A percentile compares a stretch with the other conserved stretches of the same genome.
Evolutionary conservation across 2,888 invertebrate species (phyloP).

Genomic region (Cactoblastis cactorum): DNA sequence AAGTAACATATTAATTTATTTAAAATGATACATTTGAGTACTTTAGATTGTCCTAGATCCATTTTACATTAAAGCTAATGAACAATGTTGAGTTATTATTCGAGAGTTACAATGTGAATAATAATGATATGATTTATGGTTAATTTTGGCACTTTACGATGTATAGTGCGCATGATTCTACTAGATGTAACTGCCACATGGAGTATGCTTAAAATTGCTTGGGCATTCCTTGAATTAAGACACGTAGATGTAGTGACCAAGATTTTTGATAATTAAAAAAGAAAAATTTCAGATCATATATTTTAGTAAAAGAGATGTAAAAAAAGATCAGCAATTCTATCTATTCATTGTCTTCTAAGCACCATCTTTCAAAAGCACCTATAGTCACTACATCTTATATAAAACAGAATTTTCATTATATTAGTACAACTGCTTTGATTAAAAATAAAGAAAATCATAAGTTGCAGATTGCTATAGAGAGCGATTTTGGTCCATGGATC

Average conservation of each 20-base stretch:
- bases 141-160: conserved; percentile 53
- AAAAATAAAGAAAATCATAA: conserved; percentile 1
- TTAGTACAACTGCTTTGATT: not conserved
- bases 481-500: not conserved
- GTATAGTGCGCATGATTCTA: conserved; percentile 18
- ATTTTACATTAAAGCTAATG: not conserved
- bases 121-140: conserved; percentile 33
- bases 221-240: not conserved
- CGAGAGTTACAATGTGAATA: conserved; percentile 47
- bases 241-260: conserved; percentile 7
- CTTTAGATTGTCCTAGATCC: too few relatives aligned
- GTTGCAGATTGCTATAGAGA: not conserved
- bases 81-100: conserved; percentile 28
- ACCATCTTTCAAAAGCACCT: conserved; percentile 6
- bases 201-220: not conserved
- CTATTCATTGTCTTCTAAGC: not conserved
- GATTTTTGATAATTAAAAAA: not conserved
- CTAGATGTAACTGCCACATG: conserved; percentile 11
- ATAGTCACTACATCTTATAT: conserved; percentile 5
- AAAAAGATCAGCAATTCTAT: conserved; percentile 16
- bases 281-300: too few relatives aligned
- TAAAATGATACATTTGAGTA: too few relatives aligned
- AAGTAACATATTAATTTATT: too few relatives aligned
- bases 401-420: not conserved
- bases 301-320: too few relatives aligned